Base-by-base conservation (phyloP, 2,797 vertebrate genomes). In the Rhinichthys osculus region DNA sequence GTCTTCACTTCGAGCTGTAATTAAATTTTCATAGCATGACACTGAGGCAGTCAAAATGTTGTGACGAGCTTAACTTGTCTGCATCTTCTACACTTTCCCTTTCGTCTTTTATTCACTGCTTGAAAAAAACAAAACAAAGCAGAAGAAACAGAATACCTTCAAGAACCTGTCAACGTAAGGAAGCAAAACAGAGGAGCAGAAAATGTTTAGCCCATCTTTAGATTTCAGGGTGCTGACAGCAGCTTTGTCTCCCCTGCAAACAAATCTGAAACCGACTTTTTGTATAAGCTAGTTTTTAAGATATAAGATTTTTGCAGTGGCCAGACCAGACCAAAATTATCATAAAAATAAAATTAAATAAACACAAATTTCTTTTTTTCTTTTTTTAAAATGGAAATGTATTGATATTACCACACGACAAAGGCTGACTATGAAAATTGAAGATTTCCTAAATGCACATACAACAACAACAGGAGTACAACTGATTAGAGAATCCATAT, bases 161-260 rank as follows among this genome's bases (percentile, higher is more conserved):
- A 74, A 83, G 30, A 73, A 66, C 7, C 54, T 40, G 44, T 84
- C 82, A 84, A 67, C 7, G 4, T 84, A 54, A 67, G 44, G 5
- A 14, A 76, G 17, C n/a, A 74, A 64, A 50, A n/a, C 19, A 27
- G 27, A 70, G 5, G 64, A 11, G 35, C n/a, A 78, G 64, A 42
- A 70, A 78, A 70, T 70, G n/a, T 69, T 70, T 27, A 67, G 57
- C 27, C 59, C 74, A 59, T 42, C 62, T 42, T 50, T 64, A 78
- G 47, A 69, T 42, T 78, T 69, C 73, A 54, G 33, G 59, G 17
- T 70, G 47, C 38, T 84, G 66, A 70, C 73, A 70, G 73, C 64
- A 42, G 38, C 21, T 59, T 44, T 33, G 19, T 77, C 42, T 78
- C 16, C 3, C 35, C 33, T 59, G 27, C 30, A 67, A 78, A 78